These are phyloP conservation scores for Atta colombica DNA, from an alignment of 1,140 invertebrate genomes.

Conservation along the genomic window DNA sequence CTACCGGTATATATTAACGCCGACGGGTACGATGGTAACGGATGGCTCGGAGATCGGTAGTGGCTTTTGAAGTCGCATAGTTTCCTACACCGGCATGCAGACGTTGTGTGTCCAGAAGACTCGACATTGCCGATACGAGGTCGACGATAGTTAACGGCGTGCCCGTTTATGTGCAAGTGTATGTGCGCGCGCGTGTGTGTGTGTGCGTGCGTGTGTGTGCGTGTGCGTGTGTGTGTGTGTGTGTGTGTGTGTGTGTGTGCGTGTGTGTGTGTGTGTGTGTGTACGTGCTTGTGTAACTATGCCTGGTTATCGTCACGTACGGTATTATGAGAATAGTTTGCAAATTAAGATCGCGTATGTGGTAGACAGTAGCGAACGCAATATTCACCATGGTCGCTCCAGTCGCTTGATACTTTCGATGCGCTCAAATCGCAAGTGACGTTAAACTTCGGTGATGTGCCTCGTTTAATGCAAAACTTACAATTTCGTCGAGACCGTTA, in stretches of 20 bases:
- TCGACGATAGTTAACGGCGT: conserved; percentile 25
- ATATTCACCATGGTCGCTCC: conserved; percentile 1
- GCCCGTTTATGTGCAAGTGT: neutral
- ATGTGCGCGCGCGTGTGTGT: too few relatives aligned
- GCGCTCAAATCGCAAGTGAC: conserved; percentile 6
- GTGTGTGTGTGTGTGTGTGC: too few relatives aligned
- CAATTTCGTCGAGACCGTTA: neutral
- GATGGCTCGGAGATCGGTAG: conserved; percentile 50
- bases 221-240: too few relatives aligned
- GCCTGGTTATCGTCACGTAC: conserved; percentile 71
- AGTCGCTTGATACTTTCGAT: conserved; percentile 20
- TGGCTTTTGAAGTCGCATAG: conserved; percentile 82
- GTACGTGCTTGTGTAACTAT: conserved; percentile 20
- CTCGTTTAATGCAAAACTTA: neutral
- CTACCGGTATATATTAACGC: conserved; percentile 70
- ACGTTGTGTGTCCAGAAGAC: conserved; percentile 80
- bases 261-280: neutral
- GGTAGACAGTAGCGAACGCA: conserved; percentile 10
- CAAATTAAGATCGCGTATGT: conserved; percentile 76
- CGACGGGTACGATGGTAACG: conserved; percentile 38
- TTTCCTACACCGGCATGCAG: conserved; percentile 80
- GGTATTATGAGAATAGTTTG: conserved; percentile 77
- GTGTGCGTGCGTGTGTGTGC: too few relatives aligned
- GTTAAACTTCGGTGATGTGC: neutral
- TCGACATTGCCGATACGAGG: conserved; percentile 38